phyloP scores from a whole-genome alignment of 2,113 vertebrate genomes.

The Phalacrocorax carbo region DNA sequence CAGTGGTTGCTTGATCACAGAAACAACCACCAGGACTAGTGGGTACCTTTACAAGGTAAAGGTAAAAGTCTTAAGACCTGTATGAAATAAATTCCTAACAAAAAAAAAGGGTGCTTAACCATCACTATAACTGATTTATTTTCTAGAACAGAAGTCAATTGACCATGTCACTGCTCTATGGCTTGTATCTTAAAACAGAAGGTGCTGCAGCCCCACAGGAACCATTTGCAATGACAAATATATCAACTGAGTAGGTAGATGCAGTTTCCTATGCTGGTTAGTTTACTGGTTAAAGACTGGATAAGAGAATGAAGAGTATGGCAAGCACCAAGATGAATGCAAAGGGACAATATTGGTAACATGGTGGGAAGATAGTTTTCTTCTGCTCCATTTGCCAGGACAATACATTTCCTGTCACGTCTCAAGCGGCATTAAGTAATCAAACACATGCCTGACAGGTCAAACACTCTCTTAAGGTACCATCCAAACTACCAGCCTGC shows the following conservation, averaged over 20 bases:
- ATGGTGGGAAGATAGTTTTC: neutral
- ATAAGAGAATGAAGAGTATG: neutral
- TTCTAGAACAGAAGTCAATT: neutral
- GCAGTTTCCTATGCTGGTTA: neutral
- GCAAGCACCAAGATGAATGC: neutral
- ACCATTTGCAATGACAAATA: neutral
- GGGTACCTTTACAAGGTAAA: neutral
- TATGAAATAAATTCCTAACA: neutral
- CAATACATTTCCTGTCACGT: neutral
- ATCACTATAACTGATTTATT: neutral
- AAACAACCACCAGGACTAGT: neutral
- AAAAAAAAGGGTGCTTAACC: neutral
- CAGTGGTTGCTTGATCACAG: neutral
- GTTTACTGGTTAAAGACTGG: neutral
- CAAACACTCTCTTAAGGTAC: neutral
- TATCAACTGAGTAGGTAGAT: neutral
- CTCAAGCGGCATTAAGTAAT: neutral
- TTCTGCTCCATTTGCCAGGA: neutral
- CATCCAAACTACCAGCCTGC: neutral
- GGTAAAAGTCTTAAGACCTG: neutral
- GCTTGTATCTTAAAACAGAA: neutral
- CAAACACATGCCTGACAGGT: neutral
- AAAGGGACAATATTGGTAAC: neutral
- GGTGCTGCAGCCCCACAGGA: neutral
- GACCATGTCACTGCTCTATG: neutral